Evolutionary conservation across 92 coral and sea anemone genomes (phyloP).

Genomic region (Zoanthus sansibaricus): DNA sequence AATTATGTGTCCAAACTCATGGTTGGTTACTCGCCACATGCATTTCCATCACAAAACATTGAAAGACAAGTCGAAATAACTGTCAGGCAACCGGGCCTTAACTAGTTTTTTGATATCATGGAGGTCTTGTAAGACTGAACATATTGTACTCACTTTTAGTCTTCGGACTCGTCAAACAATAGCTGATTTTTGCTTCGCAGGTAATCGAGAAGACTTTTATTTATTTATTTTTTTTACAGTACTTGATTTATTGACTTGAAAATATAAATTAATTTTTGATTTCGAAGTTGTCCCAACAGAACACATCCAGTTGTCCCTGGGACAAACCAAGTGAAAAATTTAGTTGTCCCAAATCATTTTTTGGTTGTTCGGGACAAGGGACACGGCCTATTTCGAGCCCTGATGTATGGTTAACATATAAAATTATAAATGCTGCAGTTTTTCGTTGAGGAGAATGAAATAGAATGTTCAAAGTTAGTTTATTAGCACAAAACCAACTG

Average conservation of each 20-base stretch:
- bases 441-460: no score
- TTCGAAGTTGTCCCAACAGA: constrained; percentile 28
- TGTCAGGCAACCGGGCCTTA: background rate
- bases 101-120: background rate
- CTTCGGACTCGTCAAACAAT: constrained; percentile 28
- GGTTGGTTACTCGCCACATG: background rate
- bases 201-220: constrained; percentile 21
- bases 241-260: constrained; percentile 22
- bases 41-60: background rate
- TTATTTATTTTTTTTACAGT: constrained; percentile 11
- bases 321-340: constrained; percentile 41
- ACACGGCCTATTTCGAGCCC: background rate
- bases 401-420: background rate
- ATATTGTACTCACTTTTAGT: constrained; percentile 30
- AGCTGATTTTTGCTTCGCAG: background rate
- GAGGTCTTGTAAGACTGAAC: background rate
- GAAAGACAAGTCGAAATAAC: background rate
- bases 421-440: no score
- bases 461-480: no score
- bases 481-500: no score
- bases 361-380: constrained; percentile 32
- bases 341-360: constrained; percentile 26
- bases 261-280: constrained; percentile 16
- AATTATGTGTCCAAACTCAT: constrained; percentile 32
- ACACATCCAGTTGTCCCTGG: constrained; percentile 20